Percentiles rank a stretch among this genome's conserved stretches.
Evolutionary conservation across 2,113 vertebrate species (phyloP).

Genomic region (Myotis lucifugus): DNA sequence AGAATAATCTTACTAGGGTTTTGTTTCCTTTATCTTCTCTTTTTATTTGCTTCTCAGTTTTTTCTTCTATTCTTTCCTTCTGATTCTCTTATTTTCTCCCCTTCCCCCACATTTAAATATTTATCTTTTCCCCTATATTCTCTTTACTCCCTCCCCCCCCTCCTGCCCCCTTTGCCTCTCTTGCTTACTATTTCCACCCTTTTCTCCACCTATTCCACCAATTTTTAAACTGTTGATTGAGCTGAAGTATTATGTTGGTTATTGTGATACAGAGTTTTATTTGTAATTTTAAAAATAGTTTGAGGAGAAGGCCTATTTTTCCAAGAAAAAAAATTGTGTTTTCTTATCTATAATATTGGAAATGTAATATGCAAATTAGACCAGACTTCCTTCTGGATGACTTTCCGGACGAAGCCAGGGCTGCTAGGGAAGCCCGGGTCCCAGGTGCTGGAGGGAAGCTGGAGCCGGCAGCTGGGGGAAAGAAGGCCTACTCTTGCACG

Average conservation of each 20-base stretch:
- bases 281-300: conserved; percentile 41
- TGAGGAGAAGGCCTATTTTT: neutral
- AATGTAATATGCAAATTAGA: too few species aligned
- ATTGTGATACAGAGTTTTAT: neutral
- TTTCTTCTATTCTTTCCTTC: neutral
- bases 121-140: neutral
- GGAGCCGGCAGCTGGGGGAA: too few species aligned
- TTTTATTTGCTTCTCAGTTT: neutral
- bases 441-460: too few species aligned
- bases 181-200: neutral
- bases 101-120: neutral
- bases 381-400: too few species aligned
- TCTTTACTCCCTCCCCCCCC: neutral
- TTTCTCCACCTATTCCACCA: neutral
- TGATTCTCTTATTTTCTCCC: neutral
- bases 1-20: neutral
- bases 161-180: neutral
- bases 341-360: neutral
- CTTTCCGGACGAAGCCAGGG: too few species aligned
- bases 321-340: neutral
- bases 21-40: neutral
- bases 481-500: too few species aligned
- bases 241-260: neutral
- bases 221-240: neutral
- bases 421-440: too few species aligned